Evolutionary conservation across 2,888 invertebrate genomes (phyloP), one percentile per base, ranked within the genome.

Genomic region (Tortrix viridana): DNA sequence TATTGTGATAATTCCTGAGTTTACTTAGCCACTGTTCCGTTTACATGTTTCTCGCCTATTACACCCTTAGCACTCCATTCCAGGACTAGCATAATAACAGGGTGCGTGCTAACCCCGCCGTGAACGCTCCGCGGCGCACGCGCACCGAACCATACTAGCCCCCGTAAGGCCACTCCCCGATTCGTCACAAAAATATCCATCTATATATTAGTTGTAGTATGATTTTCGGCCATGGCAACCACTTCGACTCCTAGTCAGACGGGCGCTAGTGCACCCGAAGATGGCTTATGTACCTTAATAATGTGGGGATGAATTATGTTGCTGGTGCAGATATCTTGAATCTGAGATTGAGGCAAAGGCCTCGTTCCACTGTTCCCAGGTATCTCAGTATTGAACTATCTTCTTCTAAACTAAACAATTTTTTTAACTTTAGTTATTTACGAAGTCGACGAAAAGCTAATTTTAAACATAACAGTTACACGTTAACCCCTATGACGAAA

Each of bases 61-160:
- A 32, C 32, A 12, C 32, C 32, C 12, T 32, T 32, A 32, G 12
- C 32, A 32, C 12, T 32, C 12, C 41, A 41, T 5, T 41, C n/a
- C 20, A n/a, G 53, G n/a, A n/a, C 18, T 67, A 74, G 74, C 73
- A 74, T 74, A 77, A 77, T 75, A 74, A 70, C 69, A 68, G 73
- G 75, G 76, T 62, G 73, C 71, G 76, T 79, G 71, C 71, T 69
- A 73, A 71, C 70, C 66, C 53, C 41, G 38, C 22, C 53, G 53
- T 53, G 53, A 53, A 53, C 22, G 53, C 20, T 44, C 44, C n/a
- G 16, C 19, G 5, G 22, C 53, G 53, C 22, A 4, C 9, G 53
- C 53, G 53, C 53, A 53, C 2, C 56, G 47, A 46, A 32, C 50
- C 44, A 32, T 59, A 49, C 41, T 49, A 23, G 41, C 16, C 14